phyloP scores from a whole-genome alignment of 2,113 vertebrate species.

The Atlantisia rogersi region DNA sequence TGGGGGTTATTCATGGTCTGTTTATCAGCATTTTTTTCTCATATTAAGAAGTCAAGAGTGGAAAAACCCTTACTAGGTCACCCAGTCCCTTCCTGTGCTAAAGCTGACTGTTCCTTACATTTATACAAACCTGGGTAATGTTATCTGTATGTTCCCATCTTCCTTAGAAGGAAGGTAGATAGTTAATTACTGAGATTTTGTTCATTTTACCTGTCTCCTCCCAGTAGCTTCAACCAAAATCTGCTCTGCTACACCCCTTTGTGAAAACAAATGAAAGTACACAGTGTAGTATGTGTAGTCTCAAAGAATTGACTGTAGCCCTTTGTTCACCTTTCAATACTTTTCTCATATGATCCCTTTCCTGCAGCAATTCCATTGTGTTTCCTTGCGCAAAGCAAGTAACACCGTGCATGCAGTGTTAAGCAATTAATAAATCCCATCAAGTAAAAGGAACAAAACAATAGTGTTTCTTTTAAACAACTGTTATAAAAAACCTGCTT shows the following conservation, averaged over 20 bases:
- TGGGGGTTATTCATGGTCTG: conserved; percentile 3
- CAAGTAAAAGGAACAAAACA: not conserved
- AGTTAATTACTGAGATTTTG: not conserved
- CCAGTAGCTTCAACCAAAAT: not conserved
- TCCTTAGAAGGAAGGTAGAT: not conserved
- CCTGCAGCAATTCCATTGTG: not conserved
- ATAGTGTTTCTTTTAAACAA: not conserved
- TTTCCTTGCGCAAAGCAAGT: not conserved
- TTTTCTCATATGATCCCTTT: not conserved
- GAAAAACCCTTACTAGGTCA: conserved; percentile 3
- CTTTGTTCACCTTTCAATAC: not conserved
- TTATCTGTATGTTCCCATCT: not conserved
- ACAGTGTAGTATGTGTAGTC: not conserved
- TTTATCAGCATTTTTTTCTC: conserved; percentile 18
- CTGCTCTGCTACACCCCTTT: not conserved
- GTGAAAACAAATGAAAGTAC: not conserved
- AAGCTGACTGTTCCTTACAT: not conserved
- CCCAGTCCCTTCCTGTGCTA: not conserved
- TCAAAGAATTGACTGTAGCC: not conserved
- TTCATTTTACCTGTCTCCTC: not conserved
- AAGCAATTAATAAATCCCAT: not conserved
- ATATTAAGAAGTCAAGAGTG: conserved; percentile 27
- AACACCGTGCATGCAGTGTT: not conserved
- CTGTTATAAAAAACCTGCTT: rapidly evolving
- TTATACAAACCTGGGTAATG: not conserved